These are phyloP conservation scores for Lepidocolaptes lacrymiger DNA, from an alignment of 2,797 vertebrate species.

Conservation along the genomic window DNA sequence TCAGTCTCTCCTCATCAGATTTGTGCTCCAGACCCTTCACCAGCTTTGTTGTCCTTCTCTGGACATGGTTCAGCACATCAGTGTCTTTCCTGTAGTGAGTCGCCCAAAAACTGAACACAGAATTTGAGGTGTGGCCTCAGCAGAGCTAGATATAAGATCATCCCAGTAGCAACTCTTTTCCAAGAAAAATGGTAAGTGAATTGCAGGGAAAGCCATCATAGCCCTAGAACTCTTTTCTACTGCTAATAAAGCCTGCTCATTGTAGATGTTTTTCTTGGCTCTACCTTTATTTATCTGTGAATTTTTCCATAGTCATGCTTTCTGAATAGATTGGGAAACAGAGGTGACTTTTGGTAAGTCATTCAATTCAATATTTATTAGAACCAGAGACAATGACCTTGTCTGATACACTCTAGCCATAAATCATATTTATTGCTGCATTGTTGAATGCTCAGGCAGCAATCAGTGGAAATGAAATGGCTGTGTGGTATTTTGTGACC, in stretches of 20 bases:
- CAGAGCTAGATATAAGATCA: fast-evolving
- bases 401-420: neutral
- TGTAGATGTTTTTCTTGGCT: neutral
- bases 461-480: neutral
- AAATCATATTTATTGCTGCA: neutral
- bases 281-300: neutral
- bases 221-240: neutral
- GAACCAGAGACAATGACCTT: neutral
- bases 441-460: neutral
- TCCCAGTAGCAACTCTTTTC: neutral
- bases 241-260: neutral
- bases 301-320: neutral
- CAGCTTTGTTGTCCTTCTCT: neutral
- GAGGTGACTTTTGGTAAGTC: neutral
- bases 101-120: neutral
- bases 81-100: neutral
- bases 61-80: fast-evolving
- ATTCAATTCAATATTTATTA: neutral
- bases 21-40: neutral
- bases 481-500: neutral
- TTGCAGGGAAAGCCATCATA: neutral
- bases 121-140: fast-evolving
- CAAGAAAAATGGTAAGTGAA: neutral
- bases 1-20: neutral
- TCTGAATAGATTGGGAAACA: neutral